phyloP scores from a whole-genome alignment of 2,113 vertebrate species.

The Bubo scandiacus region DNA sequence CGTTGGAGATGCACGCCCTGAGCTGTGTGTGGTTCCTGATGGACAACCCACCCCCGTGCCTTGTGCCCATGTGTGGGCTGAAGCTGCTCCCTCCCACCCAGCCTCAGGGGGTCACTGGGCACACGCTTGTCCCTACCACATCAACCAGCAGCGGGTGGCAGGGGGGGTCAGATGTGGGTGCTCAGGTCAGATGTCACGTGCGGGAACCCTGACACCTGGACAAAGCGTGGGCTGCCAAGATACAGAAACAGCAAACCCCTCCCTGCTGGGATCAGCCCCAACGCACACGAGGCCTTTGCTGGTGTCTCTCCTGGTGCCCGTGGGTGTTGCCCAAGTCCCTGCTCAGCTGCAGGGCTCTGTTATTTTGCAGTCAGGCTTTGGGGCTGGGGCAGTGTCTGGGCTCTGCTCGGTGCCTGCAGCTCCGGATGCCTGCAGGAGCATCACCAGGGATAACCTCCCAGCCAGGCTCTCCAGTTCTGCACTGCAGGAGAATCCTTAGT shows the following conservation, averaged over 20 bases:
- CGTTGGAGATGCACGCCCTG: not conserved
- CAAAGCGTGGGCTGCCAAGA: rapidly evolving
- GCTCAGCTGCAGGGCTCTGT: not conserved
- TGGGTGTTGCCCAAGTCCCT: not conserved
- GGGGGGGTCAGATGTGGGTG: not conserved
- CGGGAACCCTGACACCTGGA: not conserved
- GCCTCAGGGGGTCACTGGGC: not conserved
- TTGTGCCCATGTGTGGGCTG: not conserved
- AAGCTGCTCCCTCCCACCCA: not conserved
- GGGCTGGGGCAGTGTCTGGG: not conserved
- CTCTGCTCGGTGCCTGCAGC: rapidly evolving
- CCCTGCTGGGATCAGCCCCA: not conserved
- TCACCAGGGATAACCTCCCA: not conserved
- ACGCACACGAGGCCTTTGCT: rapidly evolving
- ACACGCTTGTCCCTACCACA: not conserved
- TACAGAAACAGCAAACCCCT: not conserved
- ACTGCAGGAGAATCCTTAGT: not conserved
- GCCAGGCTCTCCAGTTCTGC: not conserved
- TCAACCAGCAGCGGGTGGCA: not conserved
- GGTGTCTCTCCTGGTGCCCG: rapidly evolving
- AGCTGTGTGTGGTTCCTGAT: rapidly evolving
- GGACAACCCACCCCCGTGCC: not conserved
- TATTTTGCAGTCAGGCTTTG: not conserved
- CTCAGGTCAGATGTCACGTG: rapidly evolving
- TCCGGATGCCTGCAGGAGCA: rapidly evolving